Conservation (phyloP, 2,888 invertebrate genomes). For the Sturmia bella region DNA sequence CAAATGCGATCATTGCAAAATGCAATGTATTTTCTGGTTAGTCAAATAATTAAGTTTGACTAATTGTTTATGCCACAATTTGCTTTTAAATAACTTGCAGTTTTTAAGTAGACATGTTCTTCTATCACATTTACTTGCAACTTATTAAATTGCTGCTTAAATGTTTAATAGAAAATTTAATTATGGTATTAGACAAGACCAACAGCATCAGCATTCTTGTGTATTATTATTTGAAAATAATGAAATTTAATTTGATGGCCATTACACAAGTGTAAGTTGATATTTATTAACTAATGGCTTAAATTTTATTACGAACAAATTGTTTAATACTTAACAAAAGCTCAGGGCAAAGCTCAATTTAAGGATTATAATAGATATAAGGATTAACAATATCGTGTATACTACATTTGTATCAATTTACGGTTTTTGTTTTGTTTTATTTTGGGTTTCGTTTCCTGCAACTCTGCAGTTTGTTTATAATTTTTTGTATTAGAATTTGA, state of each 20-base stretch:
- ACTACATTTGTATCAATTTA: neutral
- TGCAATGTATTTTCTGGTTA: constrained; percentile 49
- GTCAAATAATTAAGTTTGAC: constrained; percentile 69
- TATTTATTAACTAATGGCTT: constrained; percentile 20
- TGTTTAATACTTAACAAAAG: neutral
- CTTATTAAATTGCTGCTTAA: neutral
- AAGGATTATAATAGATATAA: neutral
- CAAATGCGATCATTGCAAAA: neutral
- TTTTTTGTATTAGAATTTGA: constrained; percentile 23
- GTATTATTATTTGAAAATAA: constrained; percentile 37
- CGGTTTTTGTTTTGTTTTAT: too few relatives aligned
- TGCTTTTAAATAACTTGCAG: constrained; percentile 4
- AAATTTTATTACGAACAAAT: neutral
- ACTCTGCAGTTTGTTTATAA: neutral
- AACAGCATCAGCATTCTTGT: too few relatives aligned
- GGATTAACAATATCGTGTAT: too few relatives aligned
- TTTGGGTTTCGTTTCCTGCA: neutral
- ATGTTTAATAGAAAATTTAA: constrained; percentile 47
- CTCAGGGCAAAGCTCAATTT: neutral
- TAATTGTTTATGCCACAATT: constrained; percentile 46
- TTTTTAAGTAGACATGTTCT: constrained; percentile 10
- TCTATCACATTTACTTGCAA: neutral
- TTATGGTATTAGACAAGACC: constrained; percentile 38
- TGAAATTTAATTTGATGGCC: constrained; percentile 10
- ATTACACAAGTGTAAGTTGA: neutral